A percentile compares a stretch with the other conserved stretches of the same genome.
Evolutionary conservation across 2,113 vertebrate species (phyloP).

Genomic region (Prolemur simus): DNA sequence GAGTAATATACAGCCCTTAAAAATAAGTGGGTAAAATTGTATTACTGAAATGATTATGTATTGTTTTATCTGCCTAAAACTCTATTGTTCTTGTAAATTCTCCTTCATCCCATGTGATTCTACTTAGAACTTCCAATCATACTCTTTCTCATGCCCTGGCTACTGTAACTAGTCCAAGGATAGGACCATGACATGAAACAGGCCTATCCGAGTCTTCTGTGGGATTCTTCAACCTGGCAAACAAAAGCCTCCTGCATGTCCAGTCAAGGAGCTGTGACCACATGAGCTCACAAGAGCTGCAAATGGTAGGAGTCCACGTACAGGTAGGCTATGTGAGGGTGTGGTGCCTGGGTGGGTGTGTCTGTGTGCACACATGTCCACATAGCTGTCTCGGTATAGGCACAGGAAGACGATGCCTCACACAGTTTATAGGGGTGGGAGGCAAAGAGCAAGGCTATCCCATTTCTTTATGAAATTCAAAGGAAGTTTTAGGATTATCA

Average conservation of each 20-base stretch:
- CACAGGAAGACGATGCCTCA: accelerated
- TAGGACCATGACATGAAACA: not conserved
- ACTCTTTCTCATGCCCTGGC: not conserved
- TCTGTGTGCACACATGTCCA: not conserved
- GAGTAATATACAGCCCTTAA: not conserved
- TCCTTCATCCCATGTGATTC: not conserved
- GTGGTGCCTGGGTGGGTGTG: accelerated
- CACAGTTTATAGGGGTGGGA: not conserved
- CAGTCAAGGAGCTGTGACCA: not conserved
- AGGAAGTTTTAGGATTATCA: not conserved
- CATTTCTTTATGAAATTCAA: not conserved
- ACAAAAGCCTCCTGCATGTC: not conserved
- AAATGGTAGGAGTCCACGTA: not conserved
- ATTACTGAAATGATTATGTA: not conserved
- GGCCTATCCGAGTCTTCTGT: not conserved
- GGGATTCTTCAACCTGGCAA: not conserved
- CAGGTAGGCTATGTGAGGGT: not conserved
- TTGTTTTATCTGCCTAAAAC: not conserved
- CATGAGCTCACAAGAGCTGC: not conserved
- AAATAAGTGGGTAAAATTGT: not conserved
- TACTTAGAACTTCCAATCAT: not conserved
- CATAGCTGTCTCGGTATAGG: not conserved
- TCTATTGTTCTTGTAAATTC: not conserved
- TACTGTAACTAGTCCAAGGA: not conserved
- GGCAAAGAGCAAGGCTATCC: not conserved